Base-by-base conservation (phyloP, 2,888 invertebrate genomes). In the Trichopria drosophilae region DNA sequence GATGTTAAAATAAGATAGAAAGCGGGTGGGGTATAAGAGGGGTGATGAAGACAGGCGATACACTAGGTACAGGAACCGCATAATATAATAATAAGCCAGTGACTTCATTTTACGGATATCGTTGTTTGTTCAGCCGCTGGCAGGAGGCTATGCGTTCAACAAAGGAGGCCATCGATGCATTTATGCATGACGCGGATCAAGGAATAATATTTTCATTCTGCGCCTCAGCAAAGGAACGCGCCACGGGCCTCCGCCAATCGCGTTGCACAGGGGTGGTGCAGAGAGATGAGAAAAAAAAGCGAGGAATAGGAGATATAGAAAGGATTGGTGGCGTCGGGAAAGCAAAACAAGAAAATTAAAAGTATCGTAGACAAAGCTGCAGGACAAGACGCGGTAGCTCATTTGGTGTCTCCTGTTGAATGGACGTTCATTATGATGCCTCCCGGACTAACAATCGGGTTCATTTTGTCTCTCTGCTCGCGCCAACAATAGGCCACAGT, bases 341-440 rank as follows among this genome's bases (percentile, higher is more conserved):
- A 19, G 15, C 15, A 61, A 61, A 63, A 70, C 63, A 64, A 68
- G 67, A 71, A 69, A 72, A 71, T 69, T 69, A 69, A 72, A 72
- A 72, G 68, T 69, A 71, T 71, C 68, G 65, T 60, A 69, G 66
- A 71, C 71, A 70, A 72, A 67, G 66, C 62, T 63, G 57, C 64
- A 67, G 61, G 62, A 68, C 67, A 68, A 68, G 68, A 69, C 64
- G 65, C 69, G 63, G 70, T 63, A 71, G 69, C 72, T 72, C 72
- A 72, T 72, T 72, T 72, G 71, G 71, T 69, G 71, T 72, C 69
- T 71, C 60, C 55, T 59, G 58, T 59, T 71, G 71, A 72, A 72
- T 72, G 69, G 70, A 66, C 69, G 67, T 71, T 72, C 71, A 72
- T 71, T 71, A 72, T 72, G 68, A 72, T 70, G 70, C 71, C 68